Conservation (phyloP, 2,888 invertebrate species). For the Leptopterna dolabrata region DNA sequence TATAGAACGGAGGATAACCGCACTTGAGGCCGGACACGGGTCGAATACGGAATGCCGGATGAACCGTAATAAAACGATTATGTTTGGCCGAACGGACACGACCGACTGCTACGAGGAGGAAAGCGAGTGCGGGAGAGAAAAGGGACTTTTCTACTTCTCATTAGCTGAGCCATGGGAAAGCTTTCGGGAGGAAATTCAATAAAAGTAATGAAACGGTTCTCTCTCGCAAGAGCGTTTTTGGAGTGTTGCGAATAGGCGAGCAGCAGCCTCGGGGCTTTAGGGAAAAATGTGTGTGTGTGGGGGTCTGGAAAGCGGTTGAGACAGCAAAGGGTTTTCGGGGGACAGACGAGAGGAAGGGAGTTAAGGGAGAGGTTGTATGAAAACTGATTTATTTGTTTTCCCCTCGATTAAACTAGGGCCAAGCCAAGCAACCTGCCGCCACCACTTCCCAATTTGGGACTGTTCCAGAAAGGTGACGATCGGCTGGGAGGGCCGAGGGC, state of each 20-base stretch:
- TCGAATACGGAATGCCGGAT: neutral
- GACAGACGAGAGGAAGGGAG: neutral
- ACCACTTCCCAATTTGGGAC: conserved; percentile 44
- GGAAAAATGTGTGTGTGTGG: neutral
- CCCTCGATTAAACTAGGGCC: conserved; percentile 36
- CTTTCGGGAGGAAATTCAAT: neutral
- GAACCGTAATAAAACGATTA: conserved; percentile 16
- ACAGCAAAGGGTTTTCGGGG: neutral
- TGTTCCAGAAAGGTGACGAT: conserved; percentile 44
- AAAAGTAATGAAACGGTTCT: neutral
- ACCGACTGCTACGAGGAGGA: neutral
- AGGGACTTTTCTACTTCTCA: conserved; percentile 24
- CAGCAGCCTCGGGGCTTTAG: too few relatives aligned
- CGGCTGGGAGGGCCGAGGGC: neutral
- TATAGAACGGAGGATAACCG: neutral
- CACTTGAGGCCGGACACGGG: neutral
- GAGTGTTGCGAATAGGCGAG: neutral
- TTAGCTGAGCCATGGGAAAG: neutral
- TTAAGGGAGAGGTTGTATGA: conserved; percentile 45
- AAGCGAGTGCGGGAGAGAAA: neutral
- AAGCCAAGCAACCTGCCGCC: conserved; percentile 26
- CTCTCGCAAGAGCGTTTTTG: neutral
- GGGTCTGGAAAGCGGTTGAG: neutral
- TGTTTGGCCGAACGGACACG: neutral
- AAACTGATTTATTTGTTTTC: conserved; percentile 48